Base-by-base conservation (phyloP, 2,888 invertebrate species). In the Dryomyza anilis region DNA sequence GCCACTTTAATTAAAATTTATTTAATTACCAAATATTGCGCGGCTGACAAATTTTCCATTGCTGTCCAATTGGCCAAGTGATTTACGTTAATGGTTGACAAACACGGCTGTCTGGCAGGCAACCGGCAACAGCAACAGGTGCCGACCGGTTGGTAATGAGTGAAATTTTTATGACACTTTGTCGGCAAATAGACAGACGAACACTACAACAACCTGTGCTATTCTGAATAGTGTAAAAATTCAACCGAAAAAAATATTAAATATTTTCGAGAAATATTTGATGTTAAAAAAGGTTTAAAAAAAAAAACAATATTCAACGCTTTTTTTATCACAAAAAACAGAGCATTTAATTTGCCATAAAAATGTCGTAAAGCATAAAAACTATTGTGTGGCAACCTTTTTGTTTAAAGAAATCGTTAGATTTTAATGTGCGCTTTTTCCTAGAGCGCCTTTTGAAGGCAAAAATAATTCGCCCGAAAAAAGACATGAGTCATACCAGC, bases 1-100 rank as follows among this genome's bases (percentile, higher is more conserved):
- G 57, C 46, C 19, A 21, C 29, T 45, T 58, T 58, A 58, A 58
- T 46, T 58, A 21, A 46, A 30, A 58, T 58, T 58, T 58, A 30
- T 58, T 58, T 30, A 46, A 58, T 58, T 46, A 29, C n/a, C 43
- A 46, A 27, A 27, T 27, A 58, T 33, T 21, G 29, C 39, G 14
- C 23, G 25, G 23, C 23, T n/a, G 50, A 50, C 50, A 50, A 50
- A 25, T 50, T 50, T 50, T 50, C 4, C 43, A n/a, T 7, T 8
- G 21, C 23, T 50, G 50, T 10, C 43, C 23, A 39, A 23, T 57
- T 10, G 6, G 16, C 14, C 25, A 57, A n/a, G 43, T 27, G 27
- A 39, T 43, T 57, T 43, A 57, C 43, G 25, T 57, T 53, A 14
- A 23, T 48, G 23, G 21, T n/a, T n/a, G n/a, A 2, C 43, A 14